Evolutionary conservation across 2,888 invertebrate species (phyloP).

Genomic region (Bimastos eiseni): DNA sequence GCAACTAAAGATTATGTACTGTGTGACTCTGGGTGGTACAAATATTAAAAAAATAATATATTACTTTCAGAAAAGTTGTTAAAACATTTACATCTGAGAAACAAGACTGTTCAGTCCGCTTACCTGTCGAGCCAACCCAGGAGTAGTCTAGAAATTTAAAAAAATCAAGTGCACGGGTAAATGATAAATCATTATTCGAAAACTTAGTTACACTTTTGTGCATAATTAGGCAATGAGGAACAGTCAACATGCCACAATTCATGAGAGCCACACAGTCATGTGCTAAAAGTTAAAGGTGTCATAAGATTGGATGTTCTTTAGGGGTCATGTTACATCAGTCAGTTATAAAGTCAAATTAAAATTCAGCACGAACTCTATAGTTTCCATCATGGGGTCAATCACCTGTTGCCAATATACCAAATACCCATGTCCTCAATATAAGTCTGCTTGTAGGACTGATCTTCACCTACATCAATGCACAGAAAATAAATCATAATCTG

Average conservation of each 20-base stretch:
- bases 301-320: too few species aligned
- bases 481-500: not conserved
- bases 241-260: not conserved
- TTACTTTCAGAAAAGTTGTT: not conserved
- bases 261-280: not conserved
- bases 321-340: not conserved
- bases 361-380: not conserved
- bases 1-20: not conserved
- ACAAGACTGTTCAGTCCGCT: slow-evolving; percentile 25
- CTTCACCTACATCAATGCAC: not conserved
- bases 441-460: not conserved
- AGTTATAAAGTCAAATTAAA: not conserved
- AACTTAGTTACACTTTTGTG: not conserved
- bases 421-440: not conserved
- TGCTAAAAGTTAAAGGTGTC: not conserved
- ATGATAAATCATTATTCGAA: not conserved
- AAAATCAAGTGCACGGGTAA: not conserved
- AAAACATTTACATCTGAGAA: not conserved
- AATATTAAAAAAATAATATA: not conserved
- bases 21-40: not conserved
- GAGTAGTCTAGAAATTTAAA: slow-evolving; percentile 47
- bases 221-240: not conserved
- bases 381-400: not conserved
- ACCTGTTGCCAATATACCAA: not conserved
- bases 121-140: slow-evolving; percentile 56